Evolutionary conservation across 2,797 vertebrate species (phyloP), one percentile per base, ranked within the genome.

Genomic region (Dipus sagitta): DNA sequence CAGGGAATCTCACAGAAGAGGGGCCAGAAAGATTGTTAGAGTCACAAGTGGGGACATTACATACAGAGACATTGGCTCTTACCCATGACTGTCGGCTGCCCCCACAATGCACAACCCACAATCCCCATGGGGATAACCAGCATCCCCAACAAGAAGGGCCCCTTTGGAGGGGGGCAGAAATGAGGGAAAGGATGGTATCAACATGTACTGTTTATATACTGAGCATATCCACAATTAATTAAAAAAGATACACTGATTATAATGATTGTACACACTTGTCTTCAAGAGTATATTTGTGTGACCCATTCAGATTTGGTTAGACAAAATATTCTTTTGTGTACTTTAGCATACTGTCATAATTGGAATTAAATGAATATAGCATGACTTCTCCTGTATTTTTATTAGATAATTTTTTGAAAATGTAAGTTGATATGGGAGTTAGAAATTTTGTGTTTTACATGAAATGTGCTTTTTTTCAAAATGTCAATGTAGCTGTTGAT

Each of bases 401-500:
- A 52, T 80, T 88, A 77, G 42, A 14, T 84, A 82, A 15, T 77
- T 20, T 65, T 65, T 87, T 88, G 30, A 12, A 64, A 91, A 84
- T 93, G 18, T 76, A 94, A 91, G 15, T 84, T 88, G 54, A 65
- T 77, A 68, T 6, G 15, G 77, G 32, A 74, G 26, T 85, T 95
- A 68, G 6, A 90, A 80, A 11, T 75, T 97, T 93, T 83, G 5
- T 88, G 38, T 96, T 93, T 88, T 34, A 92, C 60, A 71, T 68
- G 71, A 88, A 94, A 52, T 62, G 32, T 89, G 54, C 14, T 87
- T 94, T 82, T 83, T 83, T 12, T 88, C 60, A 42, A 92, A 90
- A 52, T 83, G 7, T 79, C 89, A 93, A 92, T 91, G 82, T 92
- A 96, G 71, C 91, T 94, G 89, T 86, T 92, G 52, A 90, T 64